phyloP scores from a whole-genome alignment of 2,113 vertebrate genomes.

The Rhinopomastus cyanomelas region DNA sequence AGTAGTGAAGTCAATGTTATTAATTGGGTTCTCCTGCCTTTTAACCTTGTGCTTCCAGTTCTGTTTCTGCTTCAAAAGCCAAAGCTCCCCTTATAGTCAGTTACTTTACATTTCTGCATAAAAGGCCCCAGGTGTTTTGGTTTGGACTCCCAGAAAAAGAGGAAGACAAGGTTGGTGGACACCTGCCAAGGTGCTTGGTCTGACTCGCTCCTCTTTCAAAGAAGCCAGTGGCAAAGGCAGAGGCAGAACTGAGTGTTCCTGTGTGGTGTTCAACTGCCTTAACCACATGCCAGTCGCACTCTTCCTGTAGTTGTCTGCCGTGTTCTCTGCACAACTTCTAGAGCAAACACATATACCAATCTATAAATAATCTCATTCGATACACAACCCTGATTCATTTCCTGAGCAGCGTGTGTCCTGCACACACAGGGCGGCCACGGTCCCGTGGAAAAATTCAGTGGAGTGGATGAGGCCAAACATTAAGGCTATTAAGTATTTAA shows the following conservation, averaged over 20 bases:
- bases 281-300: slow-evolving; percentile 43
- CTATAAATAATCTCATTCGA: slow-evolving; percentile 50
- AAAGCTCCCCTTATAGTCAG: not conserved
- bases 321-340: not conserved
- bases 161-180: slow-evolving; percentile 15
- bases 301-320: slow-evolving; percentile 55
- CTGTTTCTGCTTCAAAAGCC: not conserved
- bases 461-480: not conserved
- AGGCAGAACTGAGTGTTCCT: slow-evolving; percentile 35
- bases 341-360: not conserved
- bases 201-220: not conserved
- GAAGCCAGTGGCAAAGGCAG: not conserved
- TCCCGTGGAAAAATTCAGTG: not conserved
- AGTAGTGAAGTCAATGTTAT: not conserved
- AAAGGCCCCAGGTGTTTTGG: not conserved
- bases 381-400: slow-evolving; percentile 51
- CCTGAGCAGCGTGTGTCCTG: slow-evolving; percentile 18
- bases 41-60: not conserved
- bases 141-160: slow-evolving; percentile 25
- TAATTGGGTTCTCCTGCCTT: not conserved
- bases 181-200: slow-evolving; percentile 2
- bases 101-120: not conserved
- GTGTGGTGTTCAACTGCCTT: slow-evolving; percentile 53
- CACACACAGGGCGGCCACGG: fast-evolving
- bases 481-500: not conserved